Evolutionary conservation across 2,888 invertebrate species (phyloP).

Genomic region (Andrena marginata): DNA sequence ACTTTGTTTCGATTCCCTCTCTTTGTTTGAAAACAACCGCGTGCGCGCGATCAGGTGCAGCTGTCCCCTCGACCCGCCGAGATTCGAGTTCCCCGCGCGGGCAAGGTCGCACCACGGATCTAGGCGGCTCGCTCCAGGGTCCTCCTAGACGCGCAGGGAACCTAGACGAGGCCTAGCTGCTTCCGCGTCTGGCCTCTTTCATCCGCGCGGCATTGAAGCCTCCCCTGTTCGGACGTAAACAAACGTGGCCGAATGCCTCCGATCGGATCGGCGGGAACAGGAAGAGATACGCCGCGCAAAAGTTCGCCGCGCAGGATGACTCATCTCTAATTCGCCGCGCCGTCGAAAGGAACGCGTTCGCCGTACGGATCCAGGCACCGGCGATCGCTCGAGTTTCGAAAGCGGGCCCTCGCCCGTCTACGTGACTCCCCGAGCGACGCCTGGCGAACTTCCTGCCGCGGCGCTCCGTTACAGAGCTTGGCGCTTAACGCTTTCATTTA

Average conservation of each 20-base stretch:
- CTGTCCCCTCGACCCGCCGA: slow-evolving; percentile 66
- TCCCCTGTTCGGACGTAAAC: slow-evolving; percentile 36
- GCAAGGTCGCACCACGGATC: slow-evolving; percentile 35
- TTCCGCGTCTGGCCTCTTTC: slow-evolving; percentile 38
- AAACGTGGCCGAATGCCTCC: slow-evolving; percentile 35
- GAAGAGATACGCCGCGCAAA: slow-evolving; percentile 4
- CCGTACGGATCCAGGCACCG: too few species aligned
- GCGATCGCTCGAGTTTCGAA: slow-evolving; percentile 34
- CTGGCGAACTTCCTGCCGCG: slow-evolving; percentile 32
- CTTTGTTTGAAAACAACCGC: slow-evolving; percentile 83
- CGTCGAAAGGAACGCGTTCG: neutral
- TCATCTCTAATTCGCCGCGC: neutral
- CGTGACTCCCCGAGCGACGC: neutral
- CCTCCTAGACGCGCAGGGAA: neutral
- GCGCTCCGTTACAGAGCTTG: slow-evolving; percentile 3
- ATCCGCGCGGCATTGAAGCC: slow-evolving; percentile 34
- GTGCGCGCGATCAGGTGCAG: slow-evolving; percentile 31
- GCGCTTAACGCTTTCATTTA: slow-evolving; percentile 4
- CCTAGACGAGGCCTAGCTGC: neutral
- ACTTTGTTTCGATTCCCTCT: slow-evolving; percentile 76
- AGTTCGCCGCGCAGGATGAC: neutral
- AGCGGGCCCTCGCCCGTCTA: slow-evolving; percentile 16
- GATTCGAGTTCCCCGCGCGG: slow-evolving; percentile 42
- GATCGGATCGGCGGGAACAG: slow-evolving; percentile 27
- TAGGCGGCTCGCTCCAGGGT: neutral